These are phyloP conservation scores for Laticauda colubrina DNA, from an alignment of 2,113 vertebrate genomes.

Conservation along the genomic window DNA sequence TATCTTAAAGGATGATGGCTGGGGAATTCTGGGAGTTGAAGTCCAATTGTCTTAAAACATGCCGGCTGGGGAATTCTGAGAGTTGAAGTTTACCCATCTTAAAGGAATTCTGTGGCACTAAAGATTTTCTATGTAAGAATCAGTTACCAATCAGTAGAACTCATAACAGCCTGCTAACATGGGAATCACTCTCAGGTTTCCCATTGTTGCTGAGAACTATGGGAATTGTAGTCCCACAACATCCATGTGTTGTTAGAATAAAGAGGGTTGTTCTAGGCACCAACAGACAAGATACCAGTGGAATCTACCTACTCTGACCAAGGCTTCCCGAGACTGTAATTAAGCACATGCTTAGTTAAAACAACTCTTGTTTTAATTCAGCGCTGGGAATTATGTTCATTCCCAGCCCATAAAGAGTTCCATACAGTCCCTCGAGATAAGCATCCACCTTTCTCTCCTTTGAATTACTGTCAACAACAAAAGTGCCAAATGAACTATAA, in stretches of 20 bases:
- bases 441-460: too few relatives aligned
- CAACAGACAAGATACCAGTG: not conserved
- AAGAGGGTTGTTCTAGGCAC: not conserved
- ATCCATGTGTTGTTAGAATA: not conserved
- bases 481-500: too few relatives aligned
- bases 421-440: too few relatives aligned
- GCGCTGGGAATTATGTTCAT: too few relatives aligned
- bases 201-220: not conserved
- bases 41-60: not conserved
- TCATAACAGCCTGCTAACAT: not conserved
- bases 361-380: too few relatives aligned
- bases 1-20: not conserved
- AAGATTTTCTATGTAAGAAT: not conserved
- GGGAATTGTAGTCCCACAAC: not conserved
- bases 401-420: too few relatives aligned
- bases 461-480: too few relatives aligned
- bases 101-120: not conserved
- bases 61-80: too few relatives aligned
- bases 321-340: too few relatives aligned
- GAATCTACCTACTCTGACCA: too few relatives aligned
- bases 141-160: not conserved
- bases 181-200: not conserved
- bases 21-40: not conserved
- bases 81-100: not conserved
- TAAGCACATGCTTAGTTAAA: too few relatives aligned